Percentiles rank a stretch among this genome's conserved stretches.
Evolutionary conservation across 2,888 invertebrate species (phyloP).

Genomic region (Cryptocephalus moraei): DNA sequence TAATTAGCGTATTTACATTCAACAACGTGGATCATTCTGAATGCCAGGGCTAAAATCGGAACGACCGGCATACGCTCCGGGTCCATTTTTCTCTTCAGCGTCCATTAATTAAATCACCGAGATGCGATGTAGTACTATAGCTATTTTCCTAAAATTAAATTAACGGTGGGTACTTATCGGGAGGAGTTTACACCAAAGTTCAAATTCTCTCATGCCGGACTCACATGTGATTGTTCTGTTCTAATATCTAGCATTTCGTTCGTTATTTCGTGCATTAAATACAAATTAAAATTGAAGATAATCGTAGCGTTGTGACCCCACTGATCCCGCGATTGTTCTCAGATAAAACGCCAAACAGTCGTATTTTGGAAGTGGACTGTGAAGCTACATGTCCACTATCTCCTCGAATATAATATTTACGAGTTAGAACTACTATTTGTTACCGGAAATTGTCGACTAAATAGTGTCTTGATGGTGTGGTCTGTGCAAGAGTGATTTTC

Average conservation of each 20-base stretch:
- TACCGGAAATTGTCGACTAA: slow-evolving; percentile 30
- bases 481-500: neutral
- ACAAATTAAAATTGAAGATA: neutral
- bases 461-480: slow-evolving; percentile 15
- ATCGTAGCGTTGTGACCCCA: slow-evolving; percentile 11
- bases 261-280: too few species aligned
- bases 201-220: neutral
- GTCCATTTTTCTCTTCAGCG: too few species aligned
- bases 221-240: neutral
- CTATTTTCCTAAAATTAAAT: too few species aligned
- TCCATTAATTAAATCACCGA: too few species aligned
- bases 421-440: slow-evolving; percentile 4
- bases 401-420: too few species aligned
- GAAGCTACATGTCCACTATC: too few species aligned
- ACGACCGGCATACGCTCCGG: too few species aligned
- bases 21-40: neutral
- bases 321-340: slow-evolving; percentile 18
- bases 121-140: too few species aligned
- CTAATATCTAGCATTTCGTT: too few species aligned
- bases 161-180: too few species aligned
- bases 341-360: slow-evolving; percentile 5
- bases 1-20: neutral
- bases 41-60: too few species aligned
- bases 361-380: too few species aligned
- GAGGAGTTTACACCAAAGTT: neutral